These are phyloP conservation scores for Thalpophila matura DNA, from an alignment of 2,888 invertebrate genomes.

Conservation along the genomic window DNA sequence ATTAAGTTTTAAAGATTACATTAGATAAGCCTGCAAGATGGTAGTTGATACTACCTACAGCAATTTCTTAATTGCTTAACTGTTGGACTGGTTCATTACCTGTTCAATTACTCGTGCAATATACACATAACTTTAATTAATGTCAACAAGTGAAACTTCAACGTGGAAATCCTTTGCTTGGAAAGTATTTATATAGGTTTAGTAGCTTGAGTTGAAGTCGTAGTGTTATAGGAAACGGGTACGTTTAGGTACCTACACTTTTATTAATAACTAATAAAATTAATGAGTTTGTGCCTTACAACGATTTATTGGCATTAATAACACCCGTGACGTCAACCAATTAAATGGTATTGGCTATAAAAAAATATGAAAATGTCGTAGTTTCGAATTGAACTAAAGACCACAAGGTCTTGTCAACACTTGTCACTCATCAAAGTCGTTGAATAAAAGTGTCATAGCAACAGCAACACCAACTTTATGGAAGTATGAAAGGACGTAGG, in stretches of 20 bases:
- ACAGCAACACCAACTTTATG: conserved; percentile 1
- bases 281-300: not conserved
- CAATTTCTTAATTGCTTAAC: conserved; percentile 24
- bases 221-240: not conserved
- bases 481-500: conserved; percentile 11
- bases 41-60: conserved; percentile 29
- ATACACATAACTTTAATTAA: conserved; percentile 23
- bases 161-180: conserved; percentile 40
- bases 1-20: conserved; percentile 36
- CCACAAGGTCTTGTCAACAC: not conserved
- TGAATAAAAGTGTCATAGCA: conserved; percentile 18
- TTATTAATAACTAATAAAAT: conserved; percentile 8
- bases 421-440: conserved; percentile 1
- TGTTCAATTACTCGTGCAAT: conserved; percentile 38
- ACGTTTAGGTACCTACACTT: not conserved
- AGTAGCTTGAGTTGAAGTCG: conserved; percentile 25
- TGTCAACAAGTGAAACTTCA: conserved; percentile 39
- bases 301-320: not conserved
- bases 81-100: conserved; percentile 32
- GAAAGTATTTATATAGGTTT: conserved; percentile 24
- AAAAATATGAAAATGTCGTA: conserved; percentile 1
- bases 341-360: not conserved
- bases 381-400: not conserved
- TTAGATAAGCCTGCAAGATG: conserved; percentile 31
- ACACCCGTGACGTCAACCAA: not conserved